These are phyloP conservation scores for Loris lydekkerianus DNA, from an alignment of 2,797 vertebrate genomes.

Conservation along the genomic window DNA sequence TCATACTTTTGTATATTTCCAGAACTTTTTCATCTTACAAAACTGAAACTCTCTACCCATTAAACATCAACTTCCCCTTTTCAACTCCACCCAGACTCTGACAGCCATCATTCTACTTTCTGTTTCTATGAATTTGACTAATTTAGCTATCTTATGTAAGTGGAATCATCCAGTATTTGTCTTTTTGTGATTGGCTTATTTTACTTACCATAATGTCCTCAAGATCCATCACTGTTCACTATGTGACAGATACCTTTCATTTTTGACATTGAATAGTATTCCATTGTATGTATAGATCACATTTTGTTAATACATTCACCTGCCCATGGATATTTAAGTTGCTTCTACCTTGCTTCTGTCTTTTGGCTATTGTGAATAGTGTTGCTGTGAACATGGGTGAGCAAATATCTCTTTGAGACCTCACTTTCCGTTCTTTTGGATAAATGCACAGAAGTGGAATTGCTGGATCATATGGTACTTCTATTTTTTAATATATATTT, in stretches of 20 bases:
- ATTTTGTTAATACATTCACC: not conserved
- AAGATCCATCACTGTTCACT: not conserved
- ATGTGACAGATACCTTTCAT: conserved; percentile 32
- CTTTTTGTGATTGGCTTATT: conserved; percentile 23
- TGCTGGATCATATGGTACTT: not conserved
- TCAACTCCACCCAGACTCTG: not conserved
- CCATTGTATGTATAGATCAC: not conserved
- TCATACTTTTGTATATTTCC: not conserved
- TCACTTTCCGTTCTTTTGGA: not conserved
- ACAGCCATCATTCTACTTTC: conserved; percentile 25
- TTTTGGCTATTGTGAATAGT: conserved; percentile 48
- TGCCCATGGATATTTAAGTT: not conserved
- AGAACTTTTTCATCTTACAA: conserved; percentile 39
- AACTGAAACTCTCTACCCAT: not conserved
- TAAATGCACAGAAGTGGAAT: not conserved
- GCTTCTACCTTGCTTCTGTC: not conserved
- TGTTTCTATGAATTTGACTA: conserved; percentile 32
- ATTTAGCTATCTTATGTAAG: not conserved
- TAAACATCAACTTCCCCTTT: conserved; percentile 36
- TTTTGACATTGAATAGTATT: conserved; percentile 2
- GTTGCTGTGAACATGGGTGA: not conserved
- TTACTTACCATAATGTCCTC: not conserved
- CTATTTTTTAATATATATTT: not conserved
- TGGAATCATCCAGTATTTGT: not conserved
- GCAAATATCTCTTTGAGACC: conserved; percentile 15